These are phyloP conservation scores for Heteronetta atricapilla DNA, from an alignment of 2,113 vertebrate genomes.

Conservation along the genomic window DNA sequence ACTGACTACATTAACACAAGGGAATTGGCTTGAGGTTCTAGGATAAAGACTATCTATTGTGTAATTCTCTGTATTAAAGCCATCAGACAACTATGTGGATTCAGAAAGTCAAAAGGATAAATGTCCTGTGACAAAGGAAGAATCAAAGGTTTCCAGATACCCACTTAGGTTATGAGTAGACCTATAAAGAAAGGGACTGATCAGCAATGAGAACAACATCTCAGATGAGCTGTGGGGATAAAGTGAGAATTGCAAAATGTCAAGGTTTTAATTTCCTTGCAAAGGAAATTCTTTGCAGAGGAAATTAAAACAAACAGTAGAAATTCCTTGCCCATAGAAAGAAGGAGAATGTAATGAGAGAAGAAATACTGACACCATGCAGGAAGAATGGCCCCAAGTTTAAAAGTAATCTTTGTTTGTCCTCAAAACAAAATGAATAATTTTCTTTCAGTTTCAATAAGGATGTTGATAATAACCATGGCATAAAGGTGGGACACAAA, in stretches of 20 bases:
- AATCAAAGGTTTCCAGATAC: slow-evolving; percentile 28
- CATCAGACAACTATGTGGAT: slow-evolving; percentile 2
- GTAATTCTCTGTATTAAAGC: slow-evolving; percentile 28
- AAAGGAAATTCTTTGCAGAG: slow-evolving; percentile 39
- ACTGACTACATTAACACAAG: slow-evolving; percentile 23
- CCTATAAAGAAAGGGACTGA: slow-evolving; percentile 16
- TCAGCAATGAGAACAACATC: slow-evolving; percentile 31
- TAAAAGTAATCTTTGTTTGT: not conserved
- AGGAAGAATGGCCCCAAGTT: not conserved
- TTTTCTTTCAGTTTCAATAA: not conserved
- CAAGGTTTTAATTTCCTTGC: slow-evolving; percentile 45
- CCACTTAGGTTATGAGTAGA: slow-evolving; percentile 8
- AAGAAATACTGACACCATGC: not conserved
- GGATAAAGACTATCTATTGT: not conserved
- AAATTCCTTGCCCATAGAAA: slow-evolving; percentile 38
- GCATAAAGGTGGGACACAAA: not conserved
- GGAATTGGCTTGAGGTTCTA: slow-evolving; percentile 27
- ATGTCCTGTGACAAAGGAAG: slow-evolving; percentile 42
- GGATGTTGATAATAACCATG: not conserved
- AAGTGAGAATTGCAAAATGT: slow-evolving; percentile 41
- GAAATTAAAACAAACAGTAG: slow-evolving; percentile 68
- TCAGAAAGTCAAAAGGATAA: slow-evolving; percentile 52
- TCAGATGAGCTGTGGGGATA: slow-evolving; percentile 52
- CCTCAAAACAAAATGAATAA: slow-evolving; percentile 4
- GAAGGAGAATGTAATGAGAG: not conserved